These are phyloP conservation scores for Brachionus plicatilis DNA, from an alignment of 1,140 invertebrate species.

Conservation along the genomic window DNA sequence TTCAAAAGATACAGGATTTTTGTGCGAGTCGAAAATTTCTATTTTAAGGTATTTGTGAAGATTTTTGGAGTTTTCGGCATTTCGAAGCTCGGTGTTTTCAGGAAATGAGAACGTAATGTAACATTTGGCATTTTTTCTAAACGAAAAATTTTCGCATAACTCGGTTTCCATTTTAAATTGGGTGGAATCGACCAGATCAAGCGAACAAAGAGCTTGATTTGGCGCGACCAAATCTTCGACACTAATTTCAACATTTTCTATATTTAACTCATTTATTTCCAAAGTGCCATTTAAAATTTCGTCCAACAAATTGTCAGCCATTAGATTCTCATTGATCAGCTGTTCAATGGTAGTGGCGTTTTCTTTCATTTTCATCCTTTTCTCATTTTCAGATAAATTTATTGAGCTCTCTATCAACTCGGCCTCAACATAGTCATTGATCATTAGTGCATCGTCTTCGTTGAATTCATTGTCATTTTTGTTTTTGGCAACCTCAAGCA, in stretches of 20 bases:
- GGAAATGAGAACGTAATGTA: neutral
- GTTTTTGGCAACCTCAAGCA: neutral
- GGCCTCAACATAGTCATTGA: neutral
- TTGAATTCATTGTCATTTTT: conserved; percentile 3
- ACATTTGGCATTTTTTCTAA: neutral
- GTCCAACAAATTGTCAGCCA: neutral
- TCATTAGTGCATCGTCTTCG: conserved; percentile 7
- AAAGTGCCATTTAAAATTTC: neutral
- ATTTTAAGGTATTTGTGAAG: conserved; percentile 5
- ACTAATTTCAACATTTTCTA: neutral
- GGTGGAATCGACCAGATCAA: neutral
- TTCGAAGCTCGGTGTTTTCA: neutral
- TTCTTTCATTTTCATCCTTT: neutral
- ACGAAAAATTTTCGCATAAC: conserved; percentile 14
- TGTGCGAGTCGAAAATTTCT: neutral
- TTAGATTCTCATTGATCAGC: neutral
- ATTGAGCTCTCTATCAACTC: neutral
- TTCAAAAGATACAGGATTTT: neutral
- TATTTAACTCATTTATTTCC: neutral
- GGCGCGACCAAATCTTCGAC: neutral
- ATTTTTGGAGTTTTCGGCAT: neutral
- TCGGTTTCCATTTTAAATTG: conserved; percentile 17
- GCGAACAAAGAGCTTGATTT: neutral
- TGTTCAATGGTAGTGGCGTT: neutral
- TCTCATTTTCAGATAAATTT: neutral